Base-by-base conservation (phyloP, 1,140 invertebrate species). In the Trachymyrmex cornetzi region DNA sequence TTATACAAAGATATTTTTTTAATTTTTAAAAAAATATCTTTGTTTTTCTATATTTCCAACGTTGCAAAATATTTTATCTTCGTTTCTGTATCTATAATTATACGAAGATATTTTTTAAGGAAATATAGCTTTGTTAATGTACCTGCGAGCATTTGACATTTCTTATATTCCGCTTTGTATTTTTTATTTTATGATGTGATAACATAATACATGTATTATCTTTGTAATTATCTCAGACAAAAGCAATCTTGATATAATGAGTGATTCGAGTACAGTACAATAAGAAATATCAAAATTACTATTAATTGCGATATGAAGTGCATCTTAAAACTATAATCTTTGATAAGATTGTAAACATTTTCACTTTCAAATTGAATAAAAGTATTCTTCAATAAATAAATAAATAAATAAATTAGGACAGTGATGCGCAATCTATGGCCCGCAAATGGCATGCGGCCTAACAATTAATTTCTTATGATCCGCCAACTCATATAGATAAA, bases 341-440 rank as follows among this genome's bases (percentile, higher is more conserved):
- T 24, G 38, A 69, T 69, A 69, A 69, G 66, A 69, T 27, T 69
- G 16, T n/a, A 11, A 22, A 27, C 38, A 69, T 69, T 69, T 48
- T 24, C 38, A 69, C 24, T 69, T 27, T 50, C 9, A 50, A 48
- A 69, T 24, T 24, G 38, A 24, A 48, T 69, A 66, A 66, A 66
- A 38, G 4, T 67, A 22, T 66, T 63, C 14, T 14, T 4, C 59
- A 24, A 16, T 6, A 27, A 63, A 63, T 24, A 24, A 27, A 27
- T 24, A 24, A 27, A 27, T 27, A 27, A 59, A 59, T 50, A 14
- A 14, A 50, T 50, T 50, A 50, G 38, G 9, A 11, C 9, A 44
- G 0, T 44, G 38, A 44, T 44, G 11, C 11, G 2, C 2, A 44
- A 44, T 44, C 38, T 3, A 44, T 44, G 9, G 9, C 1, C 2